Evolutionary conservation across 2,888 invertebrate genomes (phyloP).

Genomic region (Onchidella celtica): DNA sequence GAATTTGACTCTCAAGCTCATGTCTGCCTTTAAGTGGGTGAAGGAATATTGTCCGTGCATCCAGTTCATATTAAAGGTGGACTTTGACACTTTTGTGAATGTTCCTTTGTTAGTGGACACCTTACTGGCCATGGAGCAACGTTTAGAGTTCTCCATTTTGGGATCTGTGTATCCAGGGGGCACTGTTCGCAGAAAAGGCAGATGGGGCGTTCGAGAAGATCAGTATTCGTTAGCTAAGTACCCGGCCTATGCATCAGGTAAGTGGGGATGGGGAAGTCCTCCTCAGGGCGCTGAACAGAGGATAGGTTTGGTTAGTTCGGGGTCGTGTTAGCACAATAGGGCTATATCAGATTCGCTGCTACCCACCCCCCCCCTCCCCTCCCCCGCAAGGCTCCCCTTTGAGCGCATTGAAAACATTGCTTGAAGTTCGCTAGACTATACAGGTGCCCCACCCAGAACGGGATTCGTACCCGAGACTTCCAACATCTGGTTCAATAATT

Average conservation of each 20-base stretch:
- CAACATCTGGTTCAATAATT: too few relatives aligned
- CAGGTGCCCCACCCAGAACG: too few relatives aligned
- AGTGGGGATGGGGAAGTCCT: background rate
- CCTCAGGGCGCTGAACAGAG: too few relatives aligned
- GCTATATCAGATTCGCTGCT: too few relatives aligned
- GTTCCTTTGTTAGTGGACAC: constrained; percentile 23
- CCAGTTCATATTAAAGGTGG: constrained; percentile 23
- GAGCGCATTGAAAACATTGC: too few relatives aligned
- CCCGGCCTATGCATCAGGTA: constrained; percentile 19
- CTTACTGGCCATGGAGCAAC: background rate
- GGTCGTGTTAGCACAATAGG: too few relatives aligned
- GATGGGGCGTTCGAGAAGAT: background rate
- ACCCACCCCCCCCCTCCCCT: too few relatives aligned
- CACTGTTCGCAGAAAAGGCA: background rate
- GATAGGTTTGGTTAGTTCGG: too few relatives aligned
- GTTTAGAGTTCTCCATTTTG: background rate
- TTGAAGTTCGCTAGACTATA: too few relatives aligned
- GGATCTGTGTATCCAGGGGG: background rate
- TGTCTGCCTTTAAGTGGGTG: constrained; percentile 31
- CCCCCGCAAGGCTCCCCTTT: too few relatives aligned
- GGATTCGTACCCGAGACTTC: too few relatives aligned
- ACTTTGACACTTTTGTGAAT: constrained; percentile 35
- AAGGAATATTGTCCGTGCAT: constrained; percentile 21
- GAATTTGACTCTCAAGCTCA: constrained; percentile 20
- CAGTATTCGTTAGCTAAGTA: background rate